Conservation (phyloP, 1,140 invertebrate genomes). For the Gryllus bimaculatus region DNA sequence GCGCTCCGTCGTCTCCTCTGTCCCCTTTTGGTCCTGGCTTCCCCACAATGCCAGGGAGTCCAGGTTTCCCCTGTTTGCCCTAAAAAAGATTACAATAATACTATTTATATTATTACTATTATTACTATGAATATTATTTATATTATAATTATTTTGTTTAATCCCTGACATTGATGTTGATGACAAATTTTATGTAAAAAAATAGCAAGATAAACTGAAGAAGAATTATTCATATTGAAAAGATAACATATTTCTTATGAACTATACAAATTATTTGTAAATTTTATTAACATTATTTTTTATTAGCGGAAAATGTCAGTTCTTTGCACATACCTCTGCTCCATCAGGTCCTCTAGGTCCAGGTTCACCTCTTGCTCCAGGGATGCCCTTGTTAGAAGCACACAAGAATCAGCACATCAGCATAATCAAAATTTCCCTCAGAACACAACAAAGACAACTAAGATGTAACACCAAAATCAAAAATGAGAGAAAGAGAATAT, state of each 20-base stretch:
- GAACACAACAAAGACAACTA: too few relatives aligned
- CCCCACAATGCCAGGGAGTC: slow-evolving; percentile 31
- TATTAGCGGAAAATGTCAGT: neutral
- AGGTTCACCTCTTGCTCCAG: slow-evolving; percentile 30
- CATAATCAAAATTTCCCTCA: too few relatives aligned
- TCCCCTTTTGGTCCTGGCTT: slow-evolving; percentile 35
- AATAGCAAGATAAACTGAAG: too few relatives aligned
- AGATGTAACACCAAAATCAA: too few relatives aligned
- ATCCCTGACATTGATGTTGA: too few relatives aligned
- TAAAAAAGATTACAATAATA: slow-evolving; percentile 15
- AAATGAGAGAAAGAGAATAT: too few relatives aligned
- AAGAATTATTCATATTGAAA: too few relatives aligned
- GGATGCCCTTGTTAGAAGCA: slow-evolving; percentile 27
- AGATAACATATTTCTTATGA: neutral
- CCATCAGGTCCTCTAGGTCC: slow-evolving; percentile 32
- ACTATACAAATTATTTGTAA: neutral
- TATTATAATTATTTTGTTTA: neutral
- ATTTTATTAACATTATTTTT: neutral
- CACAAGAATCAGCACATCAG: too few relatives aligned
- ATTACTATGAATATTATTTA: neutral
- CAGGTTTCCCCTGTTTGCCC: slow-evolving; percentile 32
- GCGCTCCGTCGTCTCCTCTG: slow-evolving; percentile 38
- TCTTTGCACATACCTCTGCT: slow-evolving; percentile 23
- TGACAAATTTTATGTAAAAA: too few relatives aligned
- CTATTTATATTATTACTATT: neutral